Conservation (phyloP, 2,888 invertebrate genomes). For the Limenitis camilla region DNA sequence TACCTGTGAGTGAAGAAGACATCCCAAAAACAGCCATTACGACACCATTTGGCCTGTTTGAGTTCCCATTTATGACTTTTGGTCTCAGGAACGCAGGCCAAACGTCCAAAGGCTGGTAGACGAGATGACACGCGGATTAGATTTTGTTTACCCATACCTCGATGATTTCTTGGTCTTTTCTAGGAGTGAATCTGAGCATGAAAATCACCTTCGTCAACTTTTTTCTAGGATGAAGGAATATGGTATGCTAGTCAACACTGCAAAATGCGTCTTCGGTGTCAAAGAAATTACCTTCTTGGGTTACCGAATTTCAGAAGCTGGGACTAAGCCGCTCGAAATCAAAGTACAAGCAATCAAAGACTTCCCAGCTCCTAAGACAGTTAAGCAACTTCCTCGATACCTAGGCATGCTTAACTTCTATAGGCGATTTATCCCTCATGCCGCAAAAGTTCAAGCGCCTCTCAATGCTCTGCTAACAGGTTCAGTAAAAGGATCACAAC, state of each 20-base stretch:
- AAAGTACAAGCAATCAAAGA: constrained; percentile 30
- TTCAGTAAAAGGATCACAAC: constrained; percentile 29
- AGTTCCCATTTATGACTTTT: constrained; percentile 7
- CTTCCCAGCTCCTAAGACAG: constrained; percentile 25
- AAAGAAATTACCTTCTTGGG: constrained; percentile 27
- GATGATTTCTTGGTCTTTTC: constrained; percentile 38
- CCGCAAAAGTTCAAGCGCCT: constrained; percentile 37
- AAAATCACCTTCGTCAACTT: constrained; percentile 23
- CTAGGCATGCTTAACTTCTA: constrained; percentile 34
- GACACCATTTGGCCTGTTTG: constrained; percentile 5
- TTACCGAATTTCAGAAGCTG: constrained; percentile 22
- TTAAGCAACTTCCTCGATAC: constrained; percentile 24
- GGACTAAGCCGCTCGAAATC: constrained; percentile 34
- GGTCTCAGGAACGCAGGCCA: constrained; percentile 1
- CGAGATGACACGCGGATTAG: constrained; percentile 36
- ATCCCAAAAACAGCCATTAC: constrained; percentile 32
- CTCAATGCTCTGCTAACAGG: constrained; percentile 32
- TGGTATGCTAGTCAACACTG: constrained; percentile 26
- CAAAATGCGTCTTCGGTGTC: constrained; percentile 29
- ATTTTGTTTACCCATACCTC: constrained; percentile 31
- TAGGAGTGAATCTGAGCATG: constrained; percentile 17
- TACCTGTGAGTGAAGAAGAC: too few relatives aligned
- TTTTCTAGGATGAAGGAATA: constrained; percentile 25
- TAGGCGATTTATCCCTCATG: constrained; percentile 35
- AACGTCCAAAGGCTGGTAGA: not conserved